Evolutionary conservation across 1,140 invertebrate species (phyloP).

Genomic region (Manduca sexta): DNA sequence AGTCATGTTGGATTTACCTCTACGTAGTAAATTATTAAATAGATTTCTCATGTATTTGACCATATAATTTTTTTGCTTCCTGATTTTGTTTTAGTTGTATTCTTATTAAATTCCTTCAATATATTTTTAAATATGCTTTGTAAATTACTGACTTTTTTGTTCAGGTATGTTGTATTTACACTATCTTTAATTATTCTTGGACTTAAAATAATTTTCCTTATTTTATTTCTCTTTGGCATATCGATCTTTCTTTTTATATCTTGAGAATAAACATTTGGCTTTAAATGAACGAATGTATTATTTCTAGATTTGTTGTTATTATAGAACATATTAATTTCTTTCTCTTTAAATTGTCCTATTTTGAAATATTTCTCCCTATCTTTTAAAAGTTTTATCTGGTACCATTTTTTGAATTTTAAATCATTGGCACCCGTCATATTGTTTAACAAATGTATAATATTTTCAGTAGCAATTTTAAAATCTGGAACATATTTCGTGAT

Average conservation of each 20-base stretch:
- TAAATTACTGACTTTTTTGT: conserved; percentile 20
- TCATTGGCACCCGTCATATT: conserved; percentile 1
- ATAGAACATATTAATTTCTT: not conserved
- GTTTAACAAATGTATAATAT: not conserved
- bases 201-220: conserved; percentile 4
- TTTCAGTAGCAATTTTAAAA: not conserved
- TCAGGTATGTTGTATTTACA: conserved; percentile 4
- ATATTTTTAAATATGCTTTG: conserved; percentile 21
- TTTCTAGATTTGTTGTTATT: too few relatives aligned
- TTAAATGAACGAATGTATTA: too few relatives aligned
- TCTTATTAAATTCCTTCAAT: conserved; percentile 14
- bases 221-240: conserved; percentile 1
- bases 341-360: not conserved
- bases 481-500: too few relatives aligned
- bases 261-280: too few relatives aligned
- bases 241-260: not conserved
- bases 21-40: conserved; percentile 27
- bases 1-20: not conserved
- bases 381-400: conserved; percentile 1
- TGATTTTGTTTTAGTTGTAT: conserved; percentile 6
- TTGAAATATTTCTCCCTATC: not conserved
- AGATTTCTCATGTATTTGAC: conserved; percentile 32
- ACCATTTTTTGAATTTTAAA: conserved; percentile 4
- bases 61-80: conserved; percentile 18
- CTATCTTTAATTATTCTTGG: not conserved